Base-by-base conservation (phyloP, 2,113 vertebrate species). In the Rhegmatorhina hoffmannsi region DNA sequence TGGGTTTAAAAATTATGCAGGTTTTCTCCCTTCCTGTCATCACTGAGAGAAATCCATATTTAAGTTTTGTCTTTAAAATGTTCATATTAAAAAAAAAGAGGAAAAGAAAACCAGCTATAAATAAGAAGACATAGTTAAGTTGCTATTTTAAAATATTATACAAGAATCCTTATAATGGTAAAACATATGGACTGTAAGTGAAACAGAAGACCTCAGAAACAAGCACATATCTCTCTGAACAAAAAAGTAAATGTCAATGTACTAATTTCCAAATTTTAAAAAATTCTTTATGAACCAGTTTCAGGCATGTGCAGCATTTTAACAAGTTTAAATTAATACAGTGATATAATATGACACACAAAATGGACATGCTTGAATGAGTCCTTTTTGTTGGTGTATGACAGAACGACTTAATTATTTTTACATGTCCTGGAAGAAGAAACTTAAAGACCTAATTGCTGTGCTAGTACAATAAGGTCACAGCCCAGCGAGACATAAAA, bases 351-450 rank as follows among this genome's bases (percentile, higher is more conserved):
- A 68, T 7, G 17, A 94, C 93, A 75, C 38, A 64, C 40, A 82
- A 29, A 79, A 68, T 28, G 91, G 63, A 69, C 13, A 12, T 0
- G 6, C 11, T 53, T 38, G 11, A 29, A 36, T 55, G 18, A 85
- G 72, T 68, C 47, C 47, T 59, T 91, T 66, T 20, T 36, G 59
- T 29, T 28, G 74, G 55, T 16, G 17, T 76, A 70, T 66, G n/a
- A 91, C 50, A 85, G 58, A 55, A 87, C 4, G 2, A 4, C 5
- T 33, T 91, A 72, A 90, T 82, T 59, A 70, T 82, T 96, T 89
- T 85, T 93, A 75, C 76, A 76, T 81, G 66, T 58, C 59, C 64
- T 75, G 58, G 67, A 76, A 91, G 46, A 75, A 94, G 44, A 94
- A 90, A 85, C 46, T 56, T 55, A 70, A 89, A 93, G 59, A 74